phyloP scores from a whole-genome alignment of 2,888 invertebrate genomes.

The Archips crataeganus region DNA sequence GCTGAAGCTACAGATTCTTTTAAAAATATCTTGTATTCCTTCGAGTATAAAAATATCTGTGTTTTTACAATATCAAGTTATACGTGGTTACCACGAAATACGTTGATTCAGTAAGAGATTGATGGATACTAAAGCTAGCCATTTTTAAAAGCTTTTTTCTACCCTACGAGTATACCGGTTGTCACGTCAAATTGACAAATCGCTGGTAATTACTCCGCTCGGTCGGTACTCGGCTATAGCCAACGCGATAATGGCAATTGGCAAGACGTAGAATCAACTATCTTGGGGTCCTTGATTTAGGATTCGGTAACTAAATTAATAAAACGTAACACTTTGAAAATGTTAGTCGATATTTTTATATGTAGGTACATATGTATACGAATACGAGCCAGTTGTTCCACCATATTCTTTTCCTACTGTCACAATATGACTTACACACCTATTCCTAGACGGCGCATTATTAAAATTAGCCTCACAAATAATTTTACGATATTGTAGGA shows the following conservation, averaged over 20 bases:
- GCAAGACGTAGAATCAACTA: slow-evolving; percentile 13
- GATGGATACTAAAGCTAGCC: slow-evolving; percentile 31
- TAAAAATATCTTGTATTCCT: background rate
- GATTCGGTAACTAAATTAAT: background rate
- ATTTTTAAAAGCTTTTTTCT: slow-evolving; percentile 33
- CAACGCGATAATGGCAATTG: slow-evolving; percentile 16
- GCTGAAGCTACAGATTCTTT: no score
- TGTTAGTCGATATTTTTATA: no score
- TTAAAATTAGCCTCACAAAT: no score
- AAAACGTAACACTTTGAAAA: background rate
- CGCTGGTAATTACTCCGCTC: slow-evolving; percentile 32
- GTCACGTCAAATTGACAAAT: slow-evolving; percentile 40
- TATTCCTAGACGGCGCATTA: no score
- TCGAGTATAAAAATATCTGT: no score
- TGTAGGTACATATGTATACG: no score
- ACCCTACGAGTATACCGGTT: slow-evolving; percentile 14
- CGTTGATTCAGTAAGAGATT: slow-evolving; percentile 27
- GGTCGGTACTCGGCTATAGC: slow-evolving; percentile 6
- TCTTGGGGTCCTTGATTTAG: background rate
- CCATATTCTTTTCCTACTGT: no score
- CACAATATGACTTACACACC: no score
- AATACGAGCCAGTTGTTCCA: no score
- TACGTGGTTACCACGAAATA: slow-evolving; percentile 4
- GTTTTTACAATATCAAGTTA: background rate
- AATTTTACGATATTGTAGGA: no score